Percentiles rank a stretch among this genome's conserved stretches.
phyloP scores from a whole-genome alignment of 2,888 invertebrate genomes.

The Dyspetes luteomarginatus region DNA sequence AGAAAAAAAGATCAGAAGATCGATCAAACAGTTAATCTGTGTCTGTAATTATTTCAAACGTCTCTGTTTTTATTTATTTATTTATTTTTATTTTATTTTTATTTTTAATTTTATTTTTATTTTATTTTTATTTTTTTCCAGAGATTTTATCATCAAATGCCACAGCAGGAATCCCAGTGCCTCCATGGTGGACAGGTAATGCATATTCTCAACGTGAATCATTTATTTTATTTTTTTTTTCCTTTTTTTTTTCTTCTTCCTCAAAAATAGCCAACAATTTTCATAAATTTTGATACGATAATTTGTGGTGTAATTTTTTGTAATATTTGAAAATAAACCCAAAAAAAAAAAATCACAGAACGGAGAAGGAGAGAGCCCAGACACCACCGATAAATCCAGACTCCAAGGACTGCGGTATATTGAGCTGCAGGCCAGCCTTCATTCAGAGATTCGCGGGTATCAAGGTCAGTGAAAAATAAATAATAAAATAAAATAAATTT shows the following conservation, averaged over 20 bases:
- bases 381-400: conserved; percentile 84
- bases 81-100: no score
- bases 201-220: conserved; percentile 2
- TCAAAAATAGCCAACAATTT: not conserved
- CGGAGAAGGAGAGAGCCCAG: conserved; percentile 81
- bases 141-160: conserved; percentile 83
- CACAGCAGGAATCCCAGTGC: conserved; percentile 84
- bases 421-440: conserved; percentile 92
- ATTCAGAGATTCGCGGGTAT: conserved; percentile 95
- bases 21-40: not conserved
- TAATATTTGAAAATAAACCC: conserved; percentile 28
- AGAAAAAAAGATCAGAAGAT: no score
- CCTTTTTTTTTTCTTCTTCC: not conserved
- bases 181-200: conserved; percentile 83
- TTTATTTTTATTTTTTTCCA: conserved; percentile 72
- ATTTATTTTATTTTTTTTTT: conserved; percentile 4
- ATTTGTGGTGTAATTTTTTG: conserved; percentile 4
- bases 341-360: conserved; percentile 74
- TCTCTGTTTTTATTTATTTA: no score
- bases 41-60: not conserved
- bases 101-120: no score
- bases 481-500: no score
- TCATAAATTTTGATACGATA: not conserved
- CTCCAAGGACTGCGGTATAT: conserved; percentile 94
- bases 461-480: conserved; percentile 86